These are phyloP conservation scores for Drosophila affinis DNA, from an alignment of 2,888 invertebrate genomes.

Conservation along the genomic window DNA sequence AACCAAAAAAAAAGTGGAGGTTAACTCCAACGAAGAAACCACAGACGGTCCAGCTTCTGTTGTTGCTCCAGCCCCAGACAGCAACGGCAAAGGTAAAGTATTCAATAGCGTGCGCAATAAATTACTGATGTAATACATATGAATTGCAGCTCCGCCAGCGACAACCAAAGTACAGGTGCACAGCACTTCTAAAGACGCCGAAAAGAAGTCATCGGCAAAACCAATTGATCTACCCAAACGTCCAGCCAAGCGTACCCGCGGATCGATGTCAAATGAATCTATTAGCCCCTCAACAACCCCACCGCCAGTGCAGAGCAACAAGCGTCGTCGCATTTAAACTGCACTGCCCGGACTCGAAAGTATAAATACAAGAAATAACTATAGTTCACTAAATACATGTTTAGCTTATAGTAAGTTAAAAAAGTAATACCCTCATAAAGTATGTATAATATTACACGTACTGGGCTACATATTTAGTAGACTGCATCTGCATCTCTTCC, in stretches of 20 bases:
- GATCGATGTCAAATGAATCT: conserved; percentile 83
- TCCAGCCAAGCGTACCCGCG: conserved; percentile 83
- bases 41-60: conserved; percentile 50
- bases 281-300: conserved; percentile 84
- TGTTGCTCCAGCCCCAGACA: conserved; percentile 56
- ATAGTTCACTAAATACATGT: background rate
- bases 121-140: conserved; percentile 29
- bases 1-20: conserved; percentile 63
- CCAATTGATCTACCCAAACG: conserved; percentile 81
- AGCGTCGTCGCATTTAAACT: conserved; percentile 82
- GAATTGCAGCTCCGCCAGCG: conserved; percentile 18
- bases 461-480: background rate
- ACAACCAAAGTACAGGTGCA: conserved; percentile 13
- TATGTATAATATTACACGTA: background rate
- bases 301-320: conserved; percentile 80
- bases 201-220: conserved; percentile 81
- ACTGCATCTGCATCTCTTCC: background rate
- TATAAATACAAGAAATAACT: background rate
- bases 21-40: conserved; percentile 48
- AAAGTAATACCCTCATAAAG: background rate
- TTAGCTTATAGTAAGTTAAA: background rate
- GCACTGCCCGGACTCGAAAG: background rate
- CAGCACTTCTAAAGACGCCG: conserved; percentile 74
- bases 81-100: conserved; percentile 65
- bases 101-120: background rate